These are phyloP conservation scores for Gadus macrocephalus DNA, from an alignment of 2,113 vertebrate genomes.

Conservation along the genomic window DNA sequence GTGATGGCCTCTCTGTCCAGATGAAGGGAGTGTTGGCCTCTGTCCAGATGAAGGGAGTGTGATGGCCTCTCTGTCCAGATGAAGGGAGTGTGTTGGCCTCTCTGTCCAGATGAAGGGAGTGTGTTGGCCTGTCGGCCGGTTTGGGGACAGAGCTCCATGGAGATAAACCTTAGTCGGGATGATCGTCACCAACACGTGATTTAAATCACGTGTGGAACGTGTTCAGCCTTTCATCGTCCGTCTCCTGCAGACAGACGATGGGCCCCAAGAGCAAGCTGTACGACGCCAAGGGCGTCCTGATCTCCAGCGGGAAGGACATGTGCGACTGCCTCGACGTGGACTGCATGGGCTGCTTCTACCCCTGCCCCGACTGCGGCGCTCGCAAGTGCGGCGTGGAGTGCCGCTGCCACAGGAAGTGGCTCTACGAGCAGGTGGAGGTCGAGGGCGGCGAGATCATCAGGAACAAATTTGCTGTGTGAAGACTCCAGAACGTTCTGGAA, in stretches of 20 bases:
- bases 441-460: conserved; percentile 94
- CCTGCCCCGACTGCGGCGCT: conserved; percentile 85
- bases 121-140: too few relatives aligned
- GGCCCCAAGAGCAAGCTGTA: conserved; percentile 90
- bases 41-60: too few relatives aligned
- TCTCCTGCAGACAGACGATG: conserved; percentile 72
- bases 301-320: conserved; percentile 85
- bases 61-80: too few relatives aligned
- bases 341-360: conserved; percentile 94
- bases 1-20: too few relatives aligned
- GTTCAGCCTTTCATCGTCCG: too few relatives aligned
- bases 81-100: too few relatives aligned
- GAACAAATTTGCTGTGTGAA: conserved; percentile 82
- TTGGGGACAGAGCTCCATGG: too few relatives aligned
- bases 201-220: too few relatives aligned
- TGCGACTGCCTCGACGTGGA: conserved; percentile 94
- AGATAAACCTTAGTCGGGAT: too few relatives aligned
- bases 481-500: neutral
- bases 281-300: conserved; percentile 84
- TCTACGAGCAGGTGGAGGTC: conserved; percentile 96
- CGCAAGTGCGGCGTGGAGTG: conserved; percentile 92
- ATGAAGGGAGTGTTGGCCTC: too few relatives aligned
- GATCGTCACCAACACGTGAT: too few relatives aligned
- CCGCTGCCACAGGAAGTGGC: conserved; percentile 95
- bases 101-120: too few relatives aligned